Conservation (phyloP, 2,797 vertebrate genomes). For the Sebastes vulpes region DNA sequence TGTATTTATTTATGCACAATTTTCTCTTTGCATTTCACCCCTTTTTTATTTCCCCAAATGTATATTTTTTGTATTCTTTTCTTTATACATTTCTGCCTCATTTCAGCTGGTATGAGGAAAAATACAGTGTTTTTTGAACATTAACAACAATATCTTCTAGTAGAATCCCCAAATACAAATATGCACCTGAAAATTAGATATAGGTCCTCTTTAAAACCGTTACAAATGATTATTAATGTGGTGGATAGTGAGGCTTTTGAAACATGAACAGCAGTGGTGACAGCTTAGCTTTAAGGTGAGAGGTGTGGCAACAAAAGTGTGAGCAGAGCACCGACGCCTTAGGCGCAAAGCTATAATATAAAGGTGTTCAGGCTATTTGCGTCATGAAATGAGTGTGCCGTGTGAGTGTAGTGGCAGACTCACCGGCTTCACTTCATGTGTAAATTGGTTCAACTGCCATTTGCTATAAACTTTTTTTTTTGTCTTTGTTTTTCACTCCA, state of each 20-base stretch:
- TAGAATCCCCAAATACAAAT: too few species aligned
- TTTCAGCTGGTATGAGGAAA: too few species aligned
- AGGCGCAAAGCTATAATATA: background rate
- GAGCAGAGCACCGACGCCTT: background rate
- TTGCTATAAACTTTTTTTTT: background rate
- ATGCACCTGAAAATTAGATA: too few species aligned
- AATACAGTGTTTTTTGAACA: too few species aligned
- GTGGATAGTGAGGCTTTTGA: background rate
- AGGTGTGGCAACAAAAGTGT: background rate
- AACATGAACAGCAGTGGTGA: background rate
- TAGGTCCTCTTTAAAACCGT: background rate
- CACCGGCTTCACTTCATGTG: background rate
- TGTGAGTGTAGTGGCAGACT: background rate
- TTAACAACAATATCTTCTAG: too few species aligned
- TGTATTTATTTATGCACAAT: too few species aligned
- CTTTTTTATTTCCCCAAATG: too few species aligned
- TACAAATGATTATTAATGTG: background rate
- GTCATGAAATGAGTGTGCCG: background rate
- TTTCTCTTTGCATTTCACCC: too few species aligned
- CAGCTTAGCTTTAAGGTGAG: background rate
- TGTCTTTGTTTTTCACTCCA: background rate
- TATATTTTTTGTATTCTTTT: too few species aligned
- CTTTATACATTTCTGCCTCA: too few species aligned
- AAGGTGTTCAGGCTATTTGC: background rate
- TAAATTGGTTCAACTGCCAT: background rate